Percentiles rank a stretch among this genome's conserved stretches.
phyloP scores from a whole-genome alignment of 1,140 invertebrate species.

The Neotoxoptera formosana region DNA sequence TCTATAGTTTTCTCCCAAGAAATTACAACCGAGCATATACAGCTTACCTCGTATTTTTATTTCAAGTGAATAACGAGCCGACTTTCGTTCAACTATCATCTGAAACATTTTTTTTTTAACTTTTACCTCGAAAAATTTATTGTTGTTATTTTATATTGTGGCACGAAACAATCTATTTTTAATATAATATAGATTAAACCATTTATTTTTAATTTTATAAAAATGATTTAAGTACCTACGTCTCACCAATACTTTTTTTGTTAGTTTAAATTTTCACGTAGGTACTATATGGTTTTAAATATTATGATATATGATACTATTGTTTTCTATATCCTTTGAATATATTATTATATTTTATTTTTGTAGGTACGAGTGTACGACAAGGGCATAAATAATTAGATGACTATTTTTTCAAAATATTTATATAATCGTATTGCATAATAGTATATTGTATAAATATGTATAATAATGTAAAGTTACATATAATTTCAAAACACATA shows the following conservation, averaged over 20 bases:
- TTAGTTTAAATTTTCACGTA: background rate
- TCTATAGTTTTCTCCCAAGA: background rate
- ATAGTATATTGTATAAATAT: background rate
- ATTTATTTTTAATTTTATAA: background rate
- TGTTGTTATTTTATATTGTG: background rate
- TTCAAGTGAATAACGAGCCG: background rate
- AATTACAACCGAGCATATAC: background rate
- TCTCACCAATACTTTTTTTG: background rate
- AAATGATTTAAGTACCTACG: background rate
- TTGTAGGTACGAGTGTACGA: background rate
- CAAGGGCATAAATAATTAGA: background rate
- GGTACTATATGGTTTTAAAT: background rate
- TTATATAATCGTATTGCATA: background rate
- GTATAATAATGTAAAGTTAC: background rate
- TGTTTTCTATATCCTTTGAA: background rate
- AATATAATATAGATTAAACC: background rate
- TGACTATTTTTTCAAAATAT: background rate
- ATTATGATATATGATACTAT: background rate
- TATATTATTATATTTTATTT: background rate
- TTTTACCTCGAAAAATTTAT: background rate
- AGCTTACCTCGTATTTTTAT: background rate
- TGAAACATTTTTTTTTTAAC: background rate
- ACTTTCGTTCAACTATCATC: background rate
- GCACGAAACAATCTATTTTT: background rate
- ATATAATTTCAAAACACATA: background rate